Percentiles rank a stretch among this genome's conserved stretches.
Evolutionary conservation across 2,888 invertebrate species (phyloP).

Genomic region (Volucella inanis): DNA sequence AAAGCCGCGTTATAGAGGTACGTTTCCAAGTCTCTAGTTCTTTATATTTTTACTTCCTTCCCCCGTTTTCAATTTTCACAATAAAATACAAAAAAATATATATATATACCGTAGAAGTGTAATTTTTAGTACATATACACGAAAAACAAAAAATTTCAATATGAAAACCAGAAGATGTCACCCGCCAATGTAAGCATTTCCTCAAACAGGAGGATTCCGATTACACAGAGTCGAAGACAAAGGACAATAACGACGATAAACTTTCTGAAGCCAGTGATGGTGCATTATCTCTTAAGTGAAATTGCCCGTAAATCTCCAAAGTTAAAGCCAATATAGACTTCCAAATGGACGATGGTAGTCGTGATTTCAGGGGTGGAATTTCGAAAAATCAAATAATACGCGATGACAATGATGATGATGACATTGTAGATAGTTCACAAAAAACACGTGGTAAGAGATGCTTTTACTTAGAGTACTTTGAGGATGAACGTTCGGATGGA

Average conservation of each 20-base stretch:
- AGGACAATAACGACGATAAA: constrained; percentile 83
- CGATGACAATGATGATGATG: constrained; percentile 87
- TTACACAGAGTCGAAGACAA: constrained; percentile 86
- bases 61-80: no score
- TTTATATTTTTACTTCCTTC: no score
- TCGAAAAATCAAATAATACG: constrained; percentile 89
- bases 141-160: no score
- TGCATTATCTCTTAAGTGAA: constrained; percentile 77
- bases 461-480: constrained; percentile 82
- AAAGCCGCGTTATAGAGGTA: no score
- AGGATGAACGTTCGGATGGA: constrained; percentile 83
- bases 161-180: no score
- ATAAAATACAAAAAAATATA: no score
- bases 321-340: constrained; percentile 75
- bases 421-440: constrained; percentile 83
- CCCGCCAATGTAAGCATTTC: no score
- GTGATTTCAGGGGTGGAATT: constrained; percentile 82
- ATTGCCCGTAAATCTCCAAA: constrained; percentile 80
- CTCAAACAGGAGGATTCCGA: constrained; percentile 84
- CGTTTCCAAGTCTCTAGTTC: no score
- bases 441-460: constrained; percentile 81
- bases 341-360: constrained; percentile 79
- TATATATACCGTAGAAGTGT: no score
- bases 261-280: constrained; percentile 81
- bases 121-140: no score